Evolutionary conservation across 2,113 vertebrate species (phyloP), one percentile per base, ranked within the genome.

Genomic region (Silurus asotus): DNA sequence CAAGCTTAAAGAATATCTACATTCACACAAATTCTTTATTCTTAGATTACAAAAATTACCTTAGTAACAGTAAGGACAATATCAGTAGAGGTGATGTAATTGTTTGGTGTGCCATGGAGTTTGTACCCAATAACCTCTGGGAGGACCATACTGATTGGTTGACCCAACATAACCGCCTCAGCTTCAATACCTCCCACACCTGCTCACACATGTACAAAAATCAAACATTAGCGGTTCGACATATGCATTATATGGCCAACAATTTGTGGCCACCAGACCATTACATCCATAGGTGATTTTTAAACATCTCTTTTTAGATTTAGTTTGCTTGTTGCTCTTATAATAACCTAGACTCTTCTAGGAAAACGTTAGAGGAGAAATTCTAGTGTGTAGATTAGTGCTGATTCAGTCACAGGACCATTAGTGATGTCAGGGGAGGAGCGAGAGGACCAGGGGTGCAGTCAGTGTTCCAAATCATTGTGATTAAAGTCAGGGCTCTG

Each of bases 161-260:
- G 98, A 25, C 98, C 98, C 93, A 99, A 88, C 98, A 99, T 99
- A n/a, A 99, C 98, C 0, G 98, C 98, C 91, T 99, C 98, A 0
- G 98, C 98, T 92, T 99, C 98, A 58, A 99, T 99, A 6, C 98
- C 98, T 51, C 98, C 98, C 0, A 99, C 98, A 87, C 98, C 98
- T 99, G 91, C 75, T 75, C 84, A 82, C 8, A 86, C 8, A 80
- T 48, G 48, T 19, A 11, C 13, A 49, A 77, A 51, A 56, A 28
- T 1, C 20, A n/a, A 55, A 37, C 1, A 5, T 2, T 15, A 55
- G n/a, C 25, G 76, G 15, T 58, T 78, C 59, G 37, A 28, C 53
- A 78, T 56, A 3, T 28, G 19, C 55, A 59, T 15, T 28, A 78
- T 59, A 78, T 25, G 55, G 8, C n/a, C 76, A 58, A 78, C 58